phyloP scores from a whole-genome alignment of 2,888 invertebrate genomes.

The Dermolepida albohirtum region DNA sequence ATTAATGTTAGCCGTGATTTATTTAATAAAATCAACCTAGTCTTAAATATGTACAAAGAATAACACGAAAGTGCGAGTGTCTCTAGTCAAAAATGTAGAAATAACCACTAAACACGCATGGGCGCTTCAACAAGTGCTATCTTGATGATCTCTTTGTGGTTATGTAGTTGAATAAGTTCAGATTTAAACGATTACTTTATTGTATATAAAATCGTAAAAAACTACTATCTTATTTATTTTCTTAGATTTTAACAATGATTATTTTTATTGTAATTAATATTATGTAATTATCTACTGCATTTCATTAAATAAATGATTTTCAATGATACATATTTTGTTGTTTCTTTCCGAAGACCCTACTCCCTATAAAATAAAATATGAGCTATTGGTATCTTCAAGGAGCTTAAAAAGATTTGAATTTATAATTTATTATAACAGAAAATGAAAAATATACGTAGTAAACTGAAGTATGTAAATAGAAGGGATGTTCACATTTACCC shows the following conservation, averaged over 20 bases:
- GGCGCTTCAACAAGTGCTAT: conserved; percentile 33
- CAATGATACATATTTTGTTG: not conserved
- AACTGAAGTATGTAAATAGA: too few relatives aligned
- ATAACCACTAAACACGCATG: conserved; percentile 49
- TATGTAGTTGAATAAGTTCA: not conserved
- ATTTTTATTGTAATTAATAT: not conserved
- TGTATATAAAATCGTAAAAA: conserved; percentile 11
- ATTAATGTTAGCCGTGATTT: conserved; percentile 34
- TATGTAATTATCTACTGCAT: conserved; percentile 4
- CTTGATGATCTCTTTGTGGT: conserved; percentile 32
- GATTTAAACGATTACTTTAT: not conserved
- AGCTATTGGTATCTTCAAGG: too few relatives aligned
- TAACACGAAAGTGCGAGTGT: conserved; percentile 49
- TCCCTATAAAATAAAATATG: too few relatives aligned
- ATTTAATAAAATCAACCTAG: conserved; percentile 30
- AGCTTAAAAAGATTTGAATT: too few relatives aligned
- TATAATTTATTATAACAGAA: too few relatives aligned
- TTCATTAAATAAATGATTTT: conserved; percentile 21
- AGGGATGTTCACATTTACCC: too few relatives aligned
- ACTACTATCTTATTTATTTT: not conserved
- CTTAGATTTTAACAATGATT: not conserved
- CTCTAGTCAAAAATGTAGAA: conserved; percentile 54
- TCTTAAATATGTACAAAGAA: conserved; percentile 40
- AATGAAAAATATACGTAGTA: too few relatives aligned
- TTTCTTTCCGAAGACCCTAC: too few relatives aligned